phyloP scores from a whole-genome alignment of 2,888 invertebrate genomes.

The Drosophila prolongata region DNA sequence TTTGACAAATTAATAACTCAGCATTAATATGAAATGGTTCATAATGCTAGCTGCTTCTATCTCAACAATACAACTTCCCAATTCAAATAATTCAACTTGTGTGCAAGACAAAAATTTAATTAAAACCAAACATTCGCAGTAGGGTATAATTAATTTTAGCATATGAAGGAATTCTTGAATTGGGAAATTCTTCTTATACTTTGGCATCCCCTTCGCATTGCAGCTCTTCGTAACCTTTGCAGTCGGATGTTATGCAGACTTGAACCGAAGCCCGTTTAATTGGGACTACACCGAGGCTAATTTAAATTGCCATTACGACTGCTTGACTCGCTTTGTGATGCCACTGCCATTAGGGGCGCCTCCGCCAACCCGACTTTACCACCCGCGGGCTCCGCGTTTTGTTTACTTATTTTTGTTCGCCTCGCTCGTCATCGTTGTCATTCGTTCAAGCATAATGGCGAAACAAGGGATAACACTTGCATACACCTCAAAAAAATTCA shows the following conservation, averaged over 20 bases:
- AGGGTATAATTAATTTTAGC: not conserved
- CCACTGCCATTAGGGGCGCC: slow-evolving; percentile 12
- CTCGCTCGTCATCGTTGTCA: slow-evolving; percentile 31
- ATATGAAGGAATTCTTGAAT: slow-evolving; percentile 9
- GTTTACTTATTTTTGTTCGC: slow-evolving; percentile 38
- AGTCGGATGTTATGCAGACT: slow-evolving; percentile 12
- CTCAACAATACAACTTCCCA: not conserved
- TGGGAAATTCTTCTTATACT: slow-evolving; percentile 6
- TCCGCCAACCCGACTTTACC: not conserved
- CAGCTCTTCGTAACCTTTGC: slow-evolving; percentile 21
- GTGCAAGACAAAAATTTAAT: slow-evolving; percentile 6
- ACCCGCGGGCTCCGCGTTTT: slow-evolving; percentile 27
- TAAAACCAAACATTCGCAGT: not conserved
- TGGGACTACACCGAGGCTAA: slow-evolving; percentile 56
- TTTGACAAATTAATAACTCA: not conserved
- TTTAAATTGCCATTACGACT: slow-evolving; percentile 66
- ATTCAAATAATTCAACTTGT: not conserved
- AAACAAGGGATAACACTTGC: slow-evolving; percentile 17
- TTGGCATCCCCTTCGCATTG: not conserved
- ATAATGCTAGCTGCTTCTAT: no score
- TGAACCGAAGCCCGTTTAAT: slow-evolving; percentile 52
- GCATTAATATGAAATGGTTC: not conserved
- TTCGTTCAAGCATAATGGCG: slow-evolving; percentile 29
- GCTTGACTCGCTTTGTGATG: slow-evolving; percentile 34
- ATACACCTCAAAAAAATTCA: not conserved